Evolutionary conservation across 2,888 invertebrate species (phyloP).

Genomic region (Rhyacophila evoluta): DNA sequence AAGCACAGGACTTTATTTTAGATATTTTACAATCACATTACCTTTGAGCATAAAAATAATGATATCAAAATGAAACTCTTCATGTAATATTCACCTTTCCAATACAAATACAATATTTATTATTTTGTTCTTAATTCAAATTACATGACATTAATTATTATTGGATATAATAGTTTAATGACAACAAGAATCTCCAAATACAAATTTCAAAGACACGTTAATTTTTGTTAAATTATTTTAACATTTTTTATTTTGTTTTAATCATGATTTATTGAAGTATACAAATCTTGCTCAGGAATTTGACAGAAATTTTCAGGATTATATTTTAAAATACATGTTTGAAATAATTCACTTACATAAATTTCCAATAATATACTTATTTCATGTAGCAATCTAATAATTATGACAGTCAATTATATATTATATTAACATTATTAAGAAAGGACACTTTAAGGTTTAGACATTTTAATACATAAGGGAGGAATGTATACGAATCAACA

Average conservation of each 20-base stretch:
- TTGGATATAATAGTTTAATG: no score
- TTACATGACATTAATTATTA: background rate
- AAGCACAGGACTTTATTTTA: constrained; percentile 40
- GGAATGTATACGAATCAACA: no score
- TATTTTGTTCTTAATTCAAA: constrained; percentile 10
- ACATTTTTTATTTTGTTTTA: background rate
- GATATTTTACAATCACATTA: background rate
- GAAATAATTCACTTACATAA: background rate
- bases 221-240: background rate
- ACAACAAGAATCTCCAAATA: no score
- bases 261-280: no score
- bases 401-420: no score
- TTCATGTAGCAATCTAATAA: background rate
- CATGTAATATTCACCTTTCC: constrained; percentile 21
- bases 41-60: background rate
- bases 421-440: background rate
- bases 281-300: no score
- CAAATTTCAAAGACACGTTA: background rate
- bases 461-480: constrained; percentile 3
- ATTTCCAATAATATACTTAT: background rate
- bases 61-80: background rate
- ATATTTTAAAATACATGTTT: no score
- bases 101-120: background rate
- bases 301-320: no score
- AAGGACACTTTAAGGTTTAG: constrained; percentile 18